These are phyloP conservation scores for Drosophila atripex DNA, from an alignment of 2,888 invertebrate species.

Conservation along the genomic window DNA sequence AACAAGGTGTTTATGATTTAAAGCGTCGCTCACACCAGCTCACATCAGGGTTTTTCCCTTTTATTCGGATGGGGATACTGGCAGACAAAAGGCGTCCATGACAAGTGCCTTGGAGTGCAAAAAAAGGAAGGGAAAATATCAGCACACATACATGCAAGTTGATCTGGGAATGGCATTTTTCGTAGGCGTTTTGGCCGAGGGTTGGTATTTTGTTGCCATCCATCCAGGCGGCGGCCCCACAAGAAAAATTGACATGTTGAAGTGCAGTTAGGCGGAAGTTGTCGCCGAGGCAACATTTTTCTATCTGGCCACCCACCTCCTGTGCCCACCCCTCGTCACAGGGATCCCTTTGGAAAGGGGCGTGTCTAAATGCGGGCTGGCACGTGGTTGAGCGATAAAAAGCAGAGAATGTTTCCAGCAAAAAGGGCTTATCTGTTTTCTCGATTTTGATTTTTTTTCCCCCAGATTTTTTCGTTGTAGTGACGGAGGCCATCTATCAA, in stretches of 20 bases:
- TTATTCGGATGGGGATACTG: constrained; percentile 17
- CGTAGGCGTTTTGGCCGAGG: constrained; percentile 52
- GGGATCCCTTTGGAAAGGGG: constrained; percentile 10
- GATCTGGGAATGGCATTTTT: constrained; percentile 36
- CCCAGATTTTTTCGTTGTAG: background rate
- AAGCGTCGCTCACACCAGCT: constrained; percentile 46
- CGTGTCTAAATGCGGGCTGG: constrained; percentile 45
- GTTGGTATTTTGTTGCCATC: constrained; percentile 26
- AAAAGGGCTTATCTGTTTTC: constrained; percentile 40
- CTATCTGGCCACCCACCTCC: constrained; percentile 17
- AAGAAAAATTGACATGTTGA: constrained; percentile 59
- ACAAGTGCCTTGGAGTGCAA: constrained; percentile 60
- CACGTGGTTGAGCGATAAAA: constrained; percentile 39
- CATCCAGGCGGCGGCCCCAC: constrained; percentile 12
- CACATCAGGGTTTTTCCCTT: background rate
- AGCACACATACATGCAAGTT: constrained; percentile 20
- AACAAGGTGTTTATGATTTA: constrained; percentile 77
- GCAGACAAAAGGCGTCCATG: constrained; percentile 72
- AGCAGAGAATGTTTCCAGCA: constrained; percentile 22
- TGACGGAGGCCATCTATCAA: constrained; percentile 32
- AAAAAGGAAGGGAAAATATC: constrained; percentile 15
- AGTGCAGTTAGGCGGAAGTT: constrained; percentile 73
- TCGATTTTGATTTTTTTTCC: constrained; percentile 28
- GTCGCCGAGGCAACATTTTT: constrained; percentile 53
- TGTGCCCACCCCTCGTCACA: background rate